These are phyloP conservation scores for Oscheius sp. DNA, from an alignment of 2,888 invertebrate species.

Conservation along the genomic window DNA sequence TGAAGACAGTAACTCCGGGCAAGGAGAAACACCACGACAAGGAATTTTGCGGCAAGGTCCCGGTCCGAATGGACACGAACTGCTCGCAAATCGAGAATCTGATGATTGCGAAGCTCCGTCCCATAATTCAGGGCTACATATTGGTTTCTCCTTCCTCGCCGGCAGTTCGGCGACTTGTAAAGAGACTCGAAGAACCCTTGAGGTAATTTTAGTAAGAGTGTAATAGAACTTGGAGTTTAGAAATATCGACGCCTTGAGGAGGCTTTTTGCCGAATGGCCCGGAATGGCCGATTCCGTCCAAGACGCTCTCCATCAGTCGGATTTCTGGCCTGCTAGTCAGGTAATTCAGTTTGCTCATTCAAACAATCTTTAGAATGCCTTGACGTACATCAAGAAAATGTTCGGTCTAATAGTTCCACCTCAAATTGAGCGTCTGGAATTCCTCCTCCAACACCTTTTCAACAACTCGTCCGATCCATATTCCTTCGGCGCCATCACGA, in stretches of 20 bases:
- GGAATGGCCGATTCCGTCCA: slow-evolving; percentile 59
- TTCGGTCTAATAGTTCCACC: slow-evolving; percentile 30
- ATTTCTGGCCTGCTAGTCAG: slow-evolving; percentile 61
- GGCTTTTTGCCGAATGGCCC: slow-evolving; percentile 49
- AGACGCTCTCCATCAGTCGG: slow-evolving; percentile 58
- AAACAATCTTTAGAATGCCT: slow-evolving; percentile 19
- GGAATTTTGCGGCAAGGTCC: slow-evolving; percentile 47
- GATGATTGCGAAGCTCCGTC: slow-evolving; percentile 42
- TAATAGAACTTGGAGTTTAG: background rate
- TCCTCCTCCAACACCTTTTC: slow-evolving; percentile 46
- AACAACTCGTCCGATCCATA: slow-evolving; percentile 39
- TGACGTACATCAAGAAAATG: background rate
- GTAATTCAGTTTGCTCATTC: slow-evolving; percentile 20
- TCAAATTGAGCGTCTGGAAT: slow-evolving; percentile 32
- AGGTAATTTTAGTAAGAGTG: slow-evolving; percentile 47
- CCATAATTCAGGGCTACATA: slow-evolving; percentile 68
- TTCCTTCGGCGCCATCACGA: slow-evolving; percentile 41
- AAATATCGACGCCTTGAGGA: slow-evolving; percentile 22
- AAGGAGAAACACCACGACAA: slow-evolving; percentile 41
- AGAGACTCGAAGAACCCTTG: slow-evolving; percentile 25
- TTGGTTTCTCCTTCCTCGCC: slow-evolving; percentile 65
- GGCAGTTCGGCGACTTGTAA: slow-evolving; percentile 40
- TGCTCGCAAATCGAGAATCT: slow-evolving; percentile 47
- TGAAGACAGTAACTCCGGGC: slow-evolving; percentile 50
- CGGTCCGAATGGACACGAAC: slow-evolving; percentile 31